A percentile compares a stretch with the other conserved stretches of the same genome.
Conservation (phyloP, 2,888 invertebrate genomes). For the Drosophila planitibia region DNA sequence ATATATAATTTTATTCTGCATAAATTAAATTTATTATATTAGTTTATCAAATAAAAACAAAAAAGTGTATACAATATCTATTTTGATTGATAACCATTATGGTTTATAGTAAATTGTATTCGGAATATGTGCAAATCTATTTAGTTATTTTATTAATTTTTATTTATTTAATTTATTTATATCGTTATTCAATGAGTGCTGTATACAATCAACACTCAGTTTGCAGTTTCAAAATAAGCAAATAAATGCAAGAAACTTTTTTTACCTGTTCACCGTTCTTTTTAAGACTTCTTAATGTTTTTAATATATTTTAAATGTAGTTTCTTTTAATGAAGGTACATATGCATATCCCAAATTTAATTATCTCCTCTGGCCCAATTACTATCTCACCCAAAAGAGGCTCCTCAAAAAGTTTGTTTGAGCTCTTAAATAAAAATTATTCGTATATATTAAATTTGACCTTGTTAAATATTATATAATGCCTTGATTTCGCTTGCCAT, state of each 20-base stretch:
- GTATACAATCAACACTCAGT: not conserved
- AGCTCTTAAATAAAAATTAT: too few relatives aligned
- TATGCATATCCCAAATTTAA: not conserved
- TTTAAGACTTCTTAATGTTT: not conserved
- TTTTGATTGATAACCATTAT: not conserved
- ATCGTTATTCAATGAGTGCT: not conserved
- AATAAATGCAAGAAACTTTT: not conserved
- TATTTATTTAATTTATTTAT: not conserved
- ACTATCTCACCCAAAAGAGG: not conserved
- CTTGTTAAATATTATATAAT: constrained; percentile 29
- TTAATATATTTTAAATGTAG: not conserved
- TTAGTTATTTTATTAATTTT: not conserved
- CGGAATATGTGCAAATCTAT: not conserved
- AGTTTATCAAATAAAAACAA: not conserved
- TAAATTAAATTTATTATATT: not conserved
- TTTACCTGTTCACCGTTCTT: not conserved
- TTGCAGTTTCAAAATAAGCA: not conserved
- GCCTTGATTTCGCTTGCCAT: not conserved
- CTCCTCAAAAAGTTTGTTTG: not conserved
- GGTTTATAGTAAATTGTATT: not conserved
- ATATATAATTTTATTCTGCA: not conserved
- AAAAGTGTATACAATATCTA: not conserved
- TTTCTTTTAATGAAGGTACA: not conserved
- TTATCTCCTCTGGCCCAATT: not conserved
- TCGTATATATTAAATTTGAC: constrained; percentile 21